Base-by-base conservation (phyloP, 1,140 invertebrate genomes). In the Drosophila eugracilis region DNA sequence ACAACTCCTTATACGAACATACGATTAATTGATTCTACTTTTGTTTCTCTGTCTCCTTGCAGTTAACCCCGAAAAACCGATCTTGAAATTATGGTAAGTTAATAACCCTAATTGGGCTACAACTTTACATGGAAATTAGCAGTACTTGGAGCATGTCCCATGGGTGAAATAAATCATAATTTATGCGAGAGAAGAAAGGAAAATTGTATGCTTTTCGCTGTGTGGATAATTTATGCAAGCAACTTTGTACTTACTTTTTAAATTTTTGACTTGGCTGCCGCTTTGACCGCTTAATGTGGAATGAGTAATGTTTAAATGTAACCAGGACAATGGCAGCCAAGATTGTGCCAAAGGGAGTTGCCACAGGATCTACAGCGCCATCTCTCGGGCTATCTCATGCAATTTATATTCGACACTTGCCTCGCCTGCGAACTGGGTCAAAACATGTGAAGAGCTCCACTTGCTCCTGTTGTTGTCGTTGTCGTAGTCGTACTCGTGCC, bases 241-340 rank as follows among this genome's bases (percentile, higher is more conserved):
- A 66, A 66, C 62, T 66, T 66, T 66, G 57, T 66, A 63, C 58
- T 66, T 53, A 28, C 60, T 67, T 67, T 80, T 63, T 75, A 71
- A 77, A 60, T 57, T 39, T n/a, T 30, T 19, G 30, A 30, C 36
- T 26, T 28, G 39, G 42, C 39, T 65, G 71, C 41, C 55, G 65
- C 78, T 80, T 78, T 73, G 83, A 88, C 78, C 83, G 80, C 83
- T 88, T 83, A 83, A 78, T 83, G 80, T 72, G 71, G 75, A 88
- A 78, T 88, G 83, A 83, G 83, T 88, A 75, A 83, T 88, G 84
- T 81, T 77, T 39, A 85, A 88, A 88, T 88, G 83, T 88, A 88
- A 88, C 78, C 83, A 78, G 83, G 78, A 88, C 83, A 88, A 88
- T 78, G 70, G 74, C 63, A 77, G 67, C 45, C 37, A 55, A 73